These are phyloP conservation scores for Setophaga petechia DNA, from an alignment of 2,113 vertebrate species.

Conservation along the genomic window DNA sequence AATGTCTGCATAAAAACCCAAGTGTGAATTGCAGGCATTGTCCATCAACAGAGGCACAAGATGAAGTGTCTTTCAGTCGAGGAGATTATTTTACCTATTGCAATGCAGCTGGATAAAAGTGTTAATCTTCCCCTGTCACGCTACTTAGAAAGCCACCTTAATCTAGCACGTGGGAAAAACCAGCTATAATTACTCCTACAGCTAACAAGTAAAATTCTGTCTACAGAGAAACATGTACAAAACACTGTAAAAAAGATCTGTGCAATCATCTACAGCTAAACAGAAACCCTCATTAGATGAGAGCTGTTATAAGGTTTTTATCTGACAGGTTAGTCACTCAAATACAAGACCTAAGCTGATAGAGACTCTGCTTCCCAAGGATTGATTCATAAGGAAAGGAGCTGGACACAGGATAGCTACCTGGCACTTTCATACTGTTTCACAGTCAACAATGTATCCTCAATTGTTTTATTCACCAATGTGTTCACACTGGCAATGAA, in stretches of 20 bases:
- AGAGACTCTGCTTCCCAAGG: neutral
- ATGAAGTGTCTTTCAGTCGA: neutral
- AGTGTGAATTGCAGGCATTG: neutral
- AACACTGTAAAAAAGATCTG: neutral
- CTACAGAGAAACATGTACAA: neutral
- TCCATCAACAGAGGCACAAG: neutral
- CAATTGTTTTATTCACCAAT: constrained; percentile 97
- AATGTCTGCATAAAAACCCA: neutral
- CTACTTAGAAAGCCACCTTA: neutral
- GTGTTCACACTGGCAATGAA: constrained; percentile 96
- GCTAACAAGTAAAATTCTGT: neutral
- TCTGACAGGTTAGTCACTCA: neutral
- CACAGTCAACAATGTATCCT: constrained; percentile 95
- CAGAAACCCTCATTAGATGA: neutral
- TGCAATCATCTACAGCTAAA: neutral
- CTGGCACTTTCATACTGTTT: constrained; percentile 96
- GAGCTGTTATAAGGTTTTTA: neutral
- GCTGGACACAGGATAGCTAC: constrained; percentile 68
- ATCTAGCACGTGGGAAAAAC: neutral
- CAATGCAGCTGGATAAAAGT: neutral
- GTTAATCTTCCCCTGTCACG: neutral
- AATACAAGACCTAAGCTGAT: neutral
- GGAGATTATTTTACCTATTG: neutral
- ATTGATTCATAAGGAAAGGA: constrained; percentile 1
- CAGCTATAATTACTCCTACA: neutral